phyloP scores from a whole-genome alignment of 2,888 invertebrate genomes.

The Rhopalosiphum nymphaeae region DNA sequence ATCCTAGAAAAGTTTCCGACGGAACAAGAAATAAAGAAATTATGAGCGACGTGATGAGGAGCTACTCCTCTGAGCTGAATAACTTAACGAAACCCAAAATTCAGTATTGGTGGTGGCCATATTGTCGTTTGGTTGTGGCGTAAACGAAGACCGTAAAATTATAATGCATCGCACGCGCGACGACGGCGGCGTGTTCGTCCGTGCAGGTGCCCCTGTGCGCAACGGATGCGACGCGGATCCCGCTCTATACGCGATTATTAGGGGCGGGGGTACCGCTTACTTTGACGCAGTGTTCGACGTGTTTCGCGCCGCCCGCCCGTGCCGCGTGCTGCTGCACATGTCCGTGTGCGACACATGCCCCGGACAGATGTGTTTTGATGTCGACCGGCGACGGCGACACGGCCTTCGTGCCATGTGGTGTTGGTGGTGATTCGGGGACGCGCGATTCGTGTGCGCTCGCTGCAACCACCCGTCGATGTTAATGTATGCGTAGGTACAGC shows the following conservation, averaged over 20 bases:
- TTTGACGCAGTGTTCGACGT: background rate
- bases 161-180: conserved; percentile 44
- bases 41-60: background rate
- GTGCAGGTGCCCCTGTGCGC: background rate
- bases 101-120: background rate
- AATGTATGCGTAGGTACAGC: background rate
- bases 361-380: conserved; percentile 29
- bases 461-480: background rate
- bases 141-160: conserved; percentile 12
- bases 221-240: conserved; percentile 15
- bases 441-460: background rate
- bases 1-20: background rate
- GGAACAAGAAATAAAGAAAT: background rate
- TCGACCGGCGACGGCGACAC: background rate
- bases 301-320: background rate
- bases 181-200: background rate
- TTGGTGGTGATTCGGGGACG: background rate
- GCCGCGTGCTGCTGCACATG: background rate
- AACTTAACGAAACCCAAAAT: background rate
- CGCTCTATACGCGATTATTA: background rate
- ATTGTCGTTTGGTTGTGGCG: background rate
- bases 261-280: background rate
- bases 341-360: conserved; percentile 63
- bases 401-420: background rate
- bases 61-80: background rate